phyloP scores from a whole-genome alignment of 1,140 invertebrate genomes.

The Amyelois transitella region DNA sequence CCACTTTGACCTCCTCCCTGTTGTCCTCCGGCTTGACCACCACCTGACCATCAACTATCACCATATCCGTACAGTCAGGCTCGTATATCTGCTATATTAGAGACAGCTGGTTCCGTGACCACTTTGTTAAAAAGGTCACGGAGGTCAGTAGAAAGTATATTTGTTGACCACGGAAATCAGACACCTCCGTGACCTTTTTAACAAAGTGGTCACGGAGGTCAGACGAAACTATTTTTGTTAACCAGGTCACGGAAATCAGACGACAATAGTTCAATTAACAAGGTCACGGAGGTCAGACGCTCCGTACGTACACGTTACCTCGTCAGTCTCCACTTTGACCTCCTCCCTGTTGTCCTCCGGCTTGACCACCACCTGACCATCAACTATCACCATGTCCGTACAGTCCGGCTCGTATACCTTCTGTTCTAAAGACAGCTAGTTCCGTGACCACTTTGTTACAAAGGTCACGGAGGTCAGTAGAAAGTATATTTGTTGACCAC shows the following conservation, averaged over 20 bases:
- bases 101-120: constrained; percentile 17
- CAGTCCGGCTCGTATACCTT: constrained; percentile 22
- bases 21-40: constrained; percentile 4
- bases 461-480: too few species aligned
- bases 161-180: too few species aligned
- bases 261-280: too few species aligned
- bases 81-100: constrained; percentile 23
- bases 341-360: constrained; percentile 6
- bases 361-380: constrained; percentile 3
- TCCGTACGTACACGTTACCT: not conserved
- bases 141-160: too few species aligned
- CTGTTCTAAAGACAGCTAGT: constrained; percentile 21
- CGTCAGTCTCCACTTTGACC: constrained; percentile 8
- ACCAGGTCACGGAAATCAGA: too few species aligned
- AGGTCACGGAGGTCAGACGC: too few species aligned
- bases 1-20: constrained; percentile 6
- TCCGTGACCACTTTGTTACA: too few species aligned
- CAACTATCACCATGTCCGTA: constrained; percentile 16
- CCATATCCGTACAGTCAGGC: constrained; percentile 20
- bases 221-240: too few species aligned
- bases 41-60: constrained; percentile 8
- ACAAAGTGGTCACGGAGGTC: too few species aligned
- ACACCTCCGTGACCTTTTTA: too few species aligned
- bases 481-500: too few species aligned
- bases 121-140: too few species aligned